Percentiles rank a stretch among this genome's conserved stretches.
phyloP scores from a whole-genome alignment of 2,797 vertebrate genomes.

The Novumbra hubbsi region DNA sequence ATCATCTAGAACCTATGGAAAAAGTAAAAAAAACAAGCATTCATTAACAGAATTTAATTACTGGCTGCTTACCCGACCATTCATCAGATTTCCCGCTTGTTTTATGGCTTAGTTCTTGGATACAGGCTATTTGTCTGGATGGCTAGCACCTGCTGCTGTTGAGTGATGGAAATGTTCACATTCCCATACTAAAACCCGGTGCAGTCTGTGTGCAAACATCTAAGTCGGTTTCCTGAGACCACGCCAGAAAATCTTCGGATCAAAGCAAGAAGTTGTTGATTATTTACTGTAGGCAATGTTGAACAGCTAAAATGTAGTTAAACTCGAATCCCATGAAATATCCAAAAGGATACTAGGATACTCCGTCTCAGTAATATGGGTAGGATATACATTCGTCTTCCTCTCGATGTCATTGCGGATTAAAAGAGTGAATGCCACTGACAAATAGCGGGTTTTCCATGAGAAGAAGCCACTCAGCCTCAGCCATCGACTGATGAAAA shows the following conservation, averaged over 20 bases:
- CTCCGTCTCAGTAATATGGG: not conserved
- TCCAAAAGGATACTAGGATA: too few species aligned
- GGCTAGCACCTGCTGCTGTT: conserved; percentile 5
- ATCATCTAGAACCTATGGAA: too few species aligned
- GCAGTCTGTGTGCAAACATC: not conserved
- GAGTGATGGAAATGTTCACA: conserved; percentile 1
- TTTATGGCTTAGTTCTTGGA: not conserved
- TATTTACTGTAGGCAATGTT: not conserved
- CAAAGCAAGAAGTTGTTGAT: conserved; percentile 15
- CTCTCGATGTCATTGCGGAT: conserved; percentile 1
- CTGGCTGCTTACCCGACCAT: conserved; percentile 9
- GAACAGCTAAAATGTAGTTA: not conserved
- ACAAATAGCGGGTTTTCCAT: not conserved
- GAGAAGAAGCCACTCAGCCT: not conserved
- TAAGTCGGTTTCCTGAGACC: not conserved
- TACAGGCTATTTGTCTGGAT: not conserved
- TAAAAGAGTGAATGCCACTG: not conserved
- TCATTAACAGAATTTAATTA: not conserved
- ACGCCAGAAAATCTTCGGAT: conserved; percentile 1
- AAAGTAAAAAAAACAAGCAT: not conserved
- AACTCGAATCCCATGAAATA: not conserved
- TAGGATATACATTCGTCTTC: not conserved
- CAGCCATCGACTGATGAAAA: not conserved
- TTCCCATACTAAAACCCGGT: not conserved
- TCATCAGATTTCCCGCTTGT: conserved; percentile 7